Base-by-base conservation (phyloP, 2,797 vertebrate genomes). In the Schizopygopsis pylzovi region DNA sequence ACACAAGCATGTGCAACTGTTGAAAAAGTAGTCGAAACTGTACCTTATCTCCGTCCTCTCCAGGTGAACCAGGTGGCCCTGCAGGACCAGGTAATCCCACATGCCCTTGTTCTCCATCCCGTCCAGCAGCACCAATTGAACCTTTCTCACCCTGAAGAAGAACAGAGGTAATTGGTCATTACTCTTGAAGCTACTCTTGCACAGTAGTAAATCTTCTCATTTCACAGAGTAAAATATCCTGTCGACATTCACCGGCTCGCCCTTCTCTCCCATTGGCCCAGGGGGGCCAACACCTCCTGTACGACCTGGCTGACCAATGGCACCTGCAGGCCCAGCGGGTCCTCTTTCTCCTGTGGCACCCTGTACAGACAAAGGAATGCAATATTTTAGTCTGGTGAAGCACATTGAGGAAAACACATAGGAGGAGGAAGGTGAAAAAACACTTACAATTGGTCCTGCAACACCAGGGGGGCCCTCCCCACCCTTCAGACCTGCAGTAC, bases 21-120 rank as follows among this genome's bases (percentile, higher is more conserved):
- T 41, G 10, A 71, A n/a, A 63, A 73, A 37, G 3, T 10, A 61
- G 33, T 72, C 15, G 12, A 56, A 4, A n/a, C 72, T 82, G 47
- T 92, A 98, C 98, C 96, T 98, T 98, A 93, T 98, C 97, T 59
- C 97, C 97, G 0, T 98, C 97, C 77, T 98, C 98, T 73, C 97
- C 98, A 0, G 95, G 94, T 47, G 95, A 95, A 5, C 97, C 97
- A 0, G 86, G 28, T 49, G 96, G 91, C 10, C 98, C 98, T 0
- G 93, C 86, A 37, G 94, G 70, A 0, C 98, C 98, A 0, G 92
- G 96, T 52, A 96, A 93, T 16, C 98, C 98, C 10, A 92, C 0
- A 0, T 95, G 95, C 4, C 98, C 98, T 56, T 88, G 92, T 71
- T 94, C 92, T 5, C 98, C 98, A 0, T 99, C 98, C 20, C 93